Evolutionary conservation across 2,113 vertebrate species (phyloP).

Genomic region (Halichoeres trimaculatus): DNA sequence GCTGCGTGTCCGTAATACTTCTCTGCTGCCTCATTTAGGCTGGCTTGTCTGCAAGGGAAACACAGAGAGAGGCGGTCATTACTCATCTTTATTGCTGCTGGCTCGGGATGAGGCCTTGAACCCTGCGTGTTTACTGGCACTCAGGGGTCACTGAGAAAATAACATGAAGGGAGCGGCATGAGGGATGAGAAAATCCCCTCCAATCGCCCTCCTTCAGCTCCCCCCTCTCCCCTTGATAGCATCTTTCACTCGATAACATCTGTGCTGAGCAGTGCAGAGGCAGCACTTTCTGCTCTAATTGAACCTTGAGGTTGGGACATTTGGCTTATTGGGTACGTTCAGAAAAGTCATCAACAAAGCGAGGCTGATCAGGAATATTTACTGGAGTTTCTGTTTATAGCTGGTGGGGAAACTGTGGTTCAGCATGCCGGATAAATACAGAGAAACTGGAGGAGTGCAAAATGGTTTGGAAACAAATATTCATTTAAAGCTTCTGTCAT

Average conservation of each 20-base stretch:
- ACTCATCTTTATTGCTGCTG: conserved; percentile 76
- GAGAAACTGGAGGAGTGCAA: conserved; percentile 12
- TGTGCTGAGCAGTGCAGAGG: conserved; percentile 30
- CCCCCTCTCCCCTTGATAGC: conserved; percentile 22
- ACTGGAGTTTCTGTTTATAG: not conserved
- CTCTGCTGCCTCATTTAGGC: conserved; percentile 95
- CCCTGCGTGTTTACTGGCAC: conserved; percentile 61
- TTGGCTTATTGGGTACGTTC: conserved; percentile 25
- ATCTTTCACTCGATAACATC: conserved; percentile 50
- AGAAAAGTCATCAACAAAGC: conserved; percentile 17
- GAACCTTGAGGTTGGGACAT: conserved; percentile 51
- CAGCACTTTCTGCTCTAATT: conserved; percentile 54
- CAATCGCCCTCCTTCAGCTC: not conserved
- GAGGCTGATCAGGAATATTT: conserved; percentile 7
- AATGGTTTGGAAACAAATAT: conserved; percentile 26
- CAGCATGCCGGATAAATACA: not conserved
- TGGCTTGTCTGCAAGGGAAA: conserved; percentile 91
- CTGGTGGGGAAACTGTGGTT: not conserved
- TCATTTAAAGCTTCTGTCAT: not conserved
- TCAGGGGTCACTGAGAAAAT: conserved; percentile 71
- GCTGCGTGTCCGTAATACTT: conserved; percentile 95
- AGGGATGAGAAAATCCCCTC: conserved; percentile 43
- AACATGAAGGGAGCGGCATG: conserved; percentile 43
- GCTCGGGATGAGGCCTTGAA: conserved; percentile 69
- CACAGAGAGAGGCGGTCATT: conserved; percentile 64